Base-by-base conservation (phyloP, 1,140 invertebrate species). In the Asbolus verrucosus region DNA sequence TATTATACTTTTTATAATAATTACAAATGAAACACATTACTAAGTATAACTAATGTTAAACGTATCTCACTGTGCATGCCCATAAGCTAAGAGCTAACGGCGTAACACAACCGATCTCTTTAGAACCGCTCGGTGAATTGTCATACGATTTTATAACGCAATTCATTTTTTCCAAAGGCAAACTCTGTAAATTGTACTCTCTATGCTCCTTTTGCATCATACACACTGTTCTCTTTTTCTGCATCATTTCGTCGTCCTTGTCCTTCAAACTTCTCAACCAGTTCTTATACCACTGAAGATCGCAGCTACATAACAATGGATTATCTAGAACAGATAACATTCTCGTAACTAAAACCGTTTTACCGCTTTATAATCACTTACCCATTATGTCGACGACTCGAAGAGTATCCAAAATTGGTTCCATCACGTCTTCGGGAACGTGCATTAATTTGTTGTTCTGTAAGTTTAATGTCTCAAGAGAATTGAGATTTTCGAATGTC, bases 351-450 rank as follows among this genome's bases (percentile, higher is more conserved):
- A n/a, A n/a, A n/a, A n/a, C n/a, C n/a, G n/a, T n/a, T n/a, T n/a
- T n/a, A n/a, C n/a, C n/a, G n/a, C n/a, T n/a, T n/a, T n/a, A n/a
- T n/a, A 6, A 1, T 14, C 33, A 80, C 85, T 86, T 86, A 94
- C 94, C 93, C 84, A 92, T 93, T 69, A 95, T 89, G 79, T 96
- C 94, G 60, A 95, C 87, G 50, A 93, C 88, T 72, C 90, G 85
- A 0, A 96, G 82, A 0, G 93, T 95, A 78, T 96, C 93, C 36
- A 95, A 85, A 67, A 96, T 89, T 5, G 91, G 90, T 76, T 94
- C 93, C 84, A 93, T 94, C n/a, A 94, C 90, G 75, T 96, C 94
- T 77, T 94, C 92, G 0, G 90, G 86, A 63, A 96, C 90, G 70
- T 91, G 89, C 30, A 85, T 85, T 46, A 97, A 79, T 78, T 94